Base-by-base conservation (phyloP, 2,113 vertebrate species). In the Scomber scombrus region DNA sequence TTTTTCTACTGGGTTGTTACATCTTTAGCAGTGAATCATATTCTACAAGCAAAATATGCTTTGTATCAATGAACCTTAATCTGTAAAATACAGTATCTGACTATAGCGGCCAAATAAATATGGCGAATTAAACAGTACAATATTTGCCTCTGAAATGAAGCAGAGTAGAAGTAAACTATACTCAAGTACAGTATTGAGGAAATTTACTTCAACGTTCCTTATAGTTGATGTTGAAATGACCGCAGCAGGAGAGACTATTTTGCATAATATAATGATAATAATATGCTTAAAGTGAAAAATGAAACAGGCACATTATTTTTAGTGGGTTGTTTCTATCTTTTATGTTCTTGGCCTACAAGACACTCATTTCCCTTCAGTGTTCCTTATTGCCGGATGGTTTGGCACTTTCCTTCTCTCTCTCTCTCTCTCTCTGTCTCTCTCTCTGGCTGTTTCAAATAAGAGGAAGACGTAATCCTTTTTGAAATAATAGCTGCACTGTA, bases 401-500 rank as follows among this genome's bases (percentile, higher is more conserved):
- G 72, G 81, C 87, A 84, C 71, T 49, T 26, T 64, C 47, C 51
- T 65, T 47, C 4, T 46, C 31, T 50, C 45, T 29, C 11, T 29
- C 16, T 65, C 69, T 46, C 23, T 23, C 23, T 64, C 47, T 57
- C 71, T 47, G 3, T 46, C 31, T 50, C 45, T 29, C 11, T 29
- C 16, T 62, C 69, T 46, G 66, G 66, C 84, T 91, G 82, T 91
- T 89, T 87, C 34, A 75, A 83, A 85, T 87, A 82, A 88, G 73
- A 72, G 71, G 78, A 87, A 68, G 85, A 85, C 84, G 84, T 86
- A 88, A 89, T 87, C 60, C 80, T 23, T 89, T 89, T 78, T 84
- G 71, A 90, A 90, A 92, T 87, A 91, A 92, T 88, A 86, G 88
- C 86, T 57, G 79, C 66, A 71, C 82, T 88, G 85, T 85, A 86